Percentiles rank a stretch among this genome's conserved stretches.
Conservation (phyloP, 2,113 vertebrate species). For the Rhinolophus ferrumequinum region DNA sequence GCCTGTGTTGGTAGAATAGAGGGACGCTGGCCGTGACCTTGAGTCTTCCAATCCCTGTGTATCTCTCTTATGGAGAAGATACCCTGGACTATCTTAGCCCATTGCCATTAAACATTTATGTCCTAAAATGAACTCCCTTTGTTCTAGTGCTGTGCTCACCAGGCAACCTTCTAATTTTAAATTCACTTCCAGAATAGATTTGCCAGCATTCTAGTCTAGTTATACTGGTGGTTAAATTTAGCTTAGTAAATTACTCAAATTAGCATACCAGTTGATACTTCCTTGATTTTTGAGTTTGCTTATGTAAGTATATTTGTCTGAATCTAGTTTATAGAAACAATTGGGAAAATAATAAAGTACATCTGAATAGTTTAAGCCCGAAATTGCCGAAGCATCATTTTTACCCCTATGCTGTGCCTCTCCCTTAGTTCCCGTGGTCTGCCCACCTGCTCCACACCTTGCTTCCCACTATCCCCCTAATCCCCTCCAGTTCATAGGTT, state of each 20-base stretch:
- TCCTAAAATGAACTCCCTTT: neutral
- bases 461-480: rapidly evolving
- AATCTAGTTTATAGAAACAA: constrained; percentile 15
- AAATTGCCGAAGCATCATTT: neutral
- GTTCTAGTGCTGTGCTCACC: neutral
- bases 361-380: neutral
- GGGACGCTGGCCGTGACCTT: rapidly evolving
- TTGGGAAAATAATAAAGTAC: neutral
- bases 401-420: neutral
- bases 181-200: neutral
- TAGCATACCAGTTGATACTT: neutral
- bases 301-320: neutral
- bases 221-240: neutral
- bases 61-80: neutral
- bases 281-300: neutral
- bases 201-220: neutral
- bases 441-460: rapidly evolving
- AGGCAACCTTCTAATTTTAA: neutral
- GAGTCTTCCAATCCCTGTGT: neutral
- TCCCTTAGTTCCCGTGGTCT: neutral
- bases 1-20: neutral
- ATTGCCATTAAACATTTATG: neutral
- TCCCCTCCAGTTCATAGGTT: neutral
- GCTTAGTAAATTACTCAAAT: neutral
- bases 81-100: neutral